phyloP scores from a whole-genome alignment of 1,140 invertebrate genomes.

The Lutraria rhynchaena region DNA sequence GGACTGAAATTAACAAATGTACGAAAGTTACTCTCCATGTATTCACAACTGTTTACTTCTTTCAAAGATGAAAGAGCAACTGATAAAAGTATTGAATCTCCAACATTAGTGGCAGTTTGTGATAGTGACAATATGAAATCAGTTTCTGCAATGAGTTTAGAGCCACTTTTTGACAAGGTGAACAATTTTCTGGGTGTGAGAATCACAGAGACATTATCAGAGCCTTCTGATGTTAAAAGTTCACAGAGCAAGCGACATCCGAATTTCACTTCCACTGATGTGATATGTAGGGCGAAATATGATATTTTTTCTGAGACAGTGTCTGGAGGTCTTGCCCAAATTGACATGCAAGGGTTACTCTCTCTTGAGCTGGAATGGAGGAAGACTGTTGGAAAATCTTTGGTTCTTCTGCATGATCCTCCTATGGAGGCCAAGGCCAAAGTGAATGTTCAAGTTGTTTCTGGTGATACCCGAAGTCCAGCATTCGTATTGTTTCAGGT shows the following conservation, averaged over 20 bases:
- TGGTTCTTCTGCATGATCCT: constrained; percentile 62
- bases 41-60: constrained; percentile 13
- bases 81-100: constrained; percentile 5
- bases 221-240: background rate
- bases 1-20: constrained; percentile 32
- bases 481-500: constrained; percentile 48
- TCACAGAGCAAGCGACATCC: background rate
- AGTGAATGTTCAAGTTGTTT: constrained; percentile 61
- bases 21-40: constrained; percentile 55
- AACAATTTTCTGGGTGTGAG: constrained; percentile 43
- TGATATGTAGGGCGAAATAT: constrained; percentile 38
- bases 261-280: constrained; percentile 12
- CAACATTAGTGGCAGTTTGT: constrained; percentile 48
- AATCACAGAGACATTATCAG: constrained; percentile 1
- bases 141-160: constrained; percentile 33
- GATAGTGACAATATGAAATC: constrained; percentile 52
- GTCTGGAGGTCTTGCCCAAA: background rate
- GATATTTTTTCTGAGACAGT: background rate
- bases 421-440: constrained; percentile 62
- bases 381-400: constrained; percentile 34
- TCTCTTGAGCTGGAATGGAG: constrained; percentile 67
- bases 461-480: constrained; percentile 63
- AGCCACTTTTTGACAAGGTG: constrained; percentile 32
- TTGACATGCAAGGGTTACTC: constrained; percentile 59
- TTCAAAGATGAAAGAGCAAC: background rate